Evolutionary conservation across 2,113 vertebrate species (phyloP), one percentile per base, ranked within the genome.

Genomic region (Atrichornis clamosus): DNA sequence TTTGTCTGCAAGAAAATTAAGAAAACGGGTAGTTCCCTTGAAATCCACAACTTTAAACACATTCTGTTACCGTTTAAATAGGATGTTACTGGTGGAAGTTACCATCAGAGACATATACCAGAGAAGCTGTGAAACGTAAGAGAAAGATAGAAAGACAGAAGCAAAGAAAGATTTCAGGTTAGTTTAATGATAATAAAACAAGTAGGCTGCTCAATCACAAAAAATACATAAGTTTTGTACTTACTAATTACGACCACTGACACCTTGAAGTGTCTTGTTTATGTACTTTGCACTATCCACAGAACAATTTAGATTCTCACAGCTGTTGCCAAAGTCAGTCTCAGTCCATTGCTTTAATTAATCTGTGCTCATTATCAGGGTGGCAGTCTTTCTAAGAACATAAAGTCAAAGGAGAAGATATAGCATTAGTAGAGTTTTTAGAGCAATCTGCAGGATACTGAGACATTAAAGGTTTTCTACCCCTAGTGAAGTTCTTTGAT

Each of bases 321-420:
- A 95, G 82, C 79, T 92, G 79, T 72, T 95, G 60, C 20, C 37
- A 74, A 56, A 97, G 41, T 82, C 82, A 87, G 37, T 47, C 47
- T 85, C 92, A 83, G 83, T 55, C 70, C 55, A 87, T 72, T 90
- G 76, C 44, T 82, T 79, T 94, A 97, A 96, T 96, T 97, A 96
- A 94, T 93, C 58, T 78, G 5, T 47, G 42, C 37, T 92, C 58
- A 89, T 95, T 91, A 95, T 50, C 58, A 87, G 28, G n/a, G 83
- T 23, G 15, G 13, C 32, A 91, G 30, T 89, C 15, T 62, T 95
- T 67, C 87, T 93, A 47, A 52, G 37, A 94, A 83, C 15, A 60
- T 58, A 63, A 89, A 93, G 90, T 90, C 95, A 97, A 93, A 96
- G 58, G 62, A 96, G 56, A 91, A 81, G n/a, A 55, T 35, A n/a